These are phyloP conservation scores for Crocuta crocuta DNA, from an alignment of 2,113 vertebrate genomes.

Conservation along the genomic window DNA sequence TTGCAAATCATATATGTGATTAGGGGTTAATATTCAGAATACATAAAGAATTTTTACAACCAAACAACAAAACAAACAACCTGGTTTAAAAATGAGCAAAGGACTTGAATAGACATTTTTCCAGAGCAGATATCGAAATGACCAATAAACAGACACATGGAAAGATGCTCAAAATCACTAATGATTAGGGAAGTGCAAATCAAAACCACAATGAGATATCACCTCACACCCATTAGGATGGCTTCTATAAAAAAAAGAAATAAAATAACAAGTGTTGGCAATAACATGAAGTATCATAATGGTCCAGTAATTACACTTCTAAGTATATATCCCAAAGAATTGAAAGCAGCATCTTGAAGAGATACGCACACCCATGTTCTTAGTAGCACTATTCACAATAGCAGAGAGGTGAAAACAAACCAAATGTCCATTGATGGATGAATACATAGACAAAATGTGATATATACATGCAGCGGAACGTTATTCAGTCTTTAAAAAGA, in stretches of 20 bases:
- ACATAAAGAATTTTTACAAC: not conserved
- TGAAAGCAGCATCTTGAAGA: not conserved
- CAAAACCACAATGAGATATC: constrained; percentile 1
- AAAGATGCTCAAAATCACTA: not conserved
- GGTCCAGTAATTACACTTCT: not conserved
- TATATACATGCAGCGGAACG: not conserved
- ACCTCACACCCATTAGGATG: not conserved
- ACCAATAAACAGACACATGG: not conserved
- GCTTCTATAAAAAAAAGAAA: not conserved
- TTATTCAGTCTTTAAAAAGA: not conserved
- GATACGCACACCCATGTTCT: not conserved
- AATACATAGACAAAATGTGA: not conserved
- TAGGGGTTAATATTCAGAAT: not conserved
- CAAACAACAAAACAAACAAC: constrained; percentile 25
- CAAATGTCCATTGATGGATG: not conserved
- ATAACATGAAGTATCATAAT: not conserved
- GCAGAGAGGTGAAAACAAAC: not conserved
- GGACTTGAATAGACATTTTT: not conserved
- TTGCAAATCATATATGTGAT: not conserved
- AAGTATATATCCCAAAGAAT: not conserved
- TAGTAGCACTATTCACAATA: not conserved
- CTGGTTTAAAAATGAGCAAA: not conserved
- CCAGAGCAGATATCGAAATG: not conserved
- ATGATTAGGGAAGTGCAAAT: constrained; percentile 5
- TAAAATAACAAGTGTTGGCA: not conserved